Percentiles rank a stretch among this genome's conserved stretches.
These are phyloP conservation scores for Moxostoma hubbsi DNA, from an alignment of 2,797 vertebrate genomes.

Conservation along the genomic window DNA sequence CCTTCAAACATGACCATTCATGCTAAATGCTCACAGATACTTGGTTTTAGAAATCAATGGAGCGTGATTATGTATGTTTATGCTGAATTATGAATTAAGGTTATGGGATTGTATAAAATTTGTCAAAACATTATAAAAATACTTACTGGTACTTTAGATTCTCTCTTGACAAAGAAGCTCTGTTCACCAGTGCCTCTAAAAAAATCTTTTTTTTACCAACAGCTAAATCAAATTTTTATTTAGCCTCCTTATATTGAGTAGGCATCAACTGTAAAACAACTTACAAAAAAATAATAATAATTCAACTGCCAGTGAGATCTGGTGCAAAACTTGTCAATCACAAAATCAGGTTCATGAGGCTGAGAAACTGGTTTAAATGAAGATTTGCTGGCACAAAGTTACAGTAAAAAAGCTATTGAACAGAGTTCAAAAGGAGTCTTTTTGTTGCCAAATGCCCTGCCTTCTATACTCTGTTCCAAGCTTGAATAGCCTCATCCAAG, in stretches of 20 bases:
- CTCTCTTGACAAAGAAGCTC: neutral
- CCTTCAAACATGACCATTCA: neutral
- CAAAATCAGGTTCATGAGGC: constrained; percentile 43
- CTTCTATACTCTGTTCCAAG: constrained; percentile 35
- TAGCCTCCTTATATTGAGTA: constrained; percentile 23
- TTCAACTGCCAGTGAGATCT: constrained; percentile 38
- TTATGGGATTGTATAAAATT: neutral
- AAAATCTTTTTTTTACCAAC: neutral
- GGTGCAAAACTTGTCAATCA: constrained; percentile 41
- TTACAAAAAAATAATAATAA: neutral
- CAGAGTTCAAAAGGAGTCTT: constrained; percentile 41
- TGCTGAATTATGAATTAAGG: neutral
- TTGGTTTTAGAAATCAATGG: neutral
- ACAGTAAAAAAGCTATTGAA: constrained; percentile 36
- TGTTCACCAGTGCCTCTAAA: neutral
- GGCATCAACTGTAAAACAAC: constrained; percentile 19
- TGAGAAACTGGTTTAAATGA: constrained; percentile 43
- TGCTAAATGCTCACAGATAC: neutral
- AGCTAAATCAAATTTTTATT: neutral
- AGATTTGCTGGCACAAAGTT: constrained; percentile 42
- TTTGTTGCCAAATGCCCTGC: constrained; percentile 43
- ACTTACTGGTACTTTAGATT: neutral
- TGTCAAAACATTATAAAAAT: no score
- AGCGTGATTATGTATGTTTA: neutral
- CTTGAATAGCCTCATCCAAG: constrained; percentile 37